Conservation (phyloP, 2,888 invertebrate genomes). For the Dolichomitus sp. region DNA sequence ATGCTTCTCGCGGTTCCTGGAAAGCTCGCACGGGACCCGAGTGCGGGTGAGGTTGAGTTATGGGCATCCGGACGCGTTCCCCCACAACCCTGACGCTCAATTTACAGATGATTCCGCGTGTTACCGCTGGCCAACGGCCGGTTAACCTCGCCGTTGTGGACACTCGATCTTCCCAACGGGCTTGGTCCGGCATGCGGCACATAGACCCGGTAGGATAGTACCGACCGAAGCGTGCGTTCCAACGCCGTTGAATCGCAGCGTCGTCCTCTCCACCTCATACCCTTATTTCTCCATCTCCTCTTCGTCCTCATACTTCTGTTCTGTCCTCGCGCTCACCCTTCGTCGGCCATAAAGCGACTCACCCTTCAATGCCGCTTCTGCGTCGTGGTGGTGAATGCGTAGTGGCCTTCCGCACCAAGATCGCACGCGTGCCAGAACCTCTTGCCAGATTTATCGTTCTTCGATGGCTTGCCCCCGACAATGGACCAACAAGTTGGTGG, state of each 20-base stretch:
- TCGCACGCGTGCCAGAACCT: slow-evolving; percentile 63
- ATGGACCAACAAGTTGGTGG: slow-evolving; percentile 85
- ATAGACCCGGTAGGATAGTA: slow-evolving; percentile 34
- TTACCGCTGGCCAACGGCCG: slow-evolving; percentile 86
- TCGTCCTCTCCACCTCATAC: slow-evolving; percentile 50
- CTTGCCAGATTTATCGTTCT: slow-evolving; percentile 81
- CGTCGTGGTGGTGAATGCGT: slow-evolving; percentile 36
- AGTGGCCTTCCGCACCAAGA: slow-evolving; percentile 51
- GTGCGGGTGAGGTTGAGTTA: slow-evolving; percentile 85
- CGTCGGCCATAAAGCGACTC: slow-evolving; percentile 81
- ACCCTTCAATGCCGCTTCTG: slow-evolving; percentile 69
- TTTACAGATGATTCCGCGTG: slow-evolving; percentile 88
- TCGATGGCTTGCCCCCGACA: slow-evolving; percentile 80
- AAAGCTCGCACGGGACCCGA: slow-evolving; percentile 66
- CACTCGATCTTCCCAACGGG: slow-evolving; percentile 86
- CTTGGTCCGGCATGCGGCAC: slow-evolving; percentile 57
- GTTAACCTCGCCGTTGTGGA: slow-evolving; percentile 84
- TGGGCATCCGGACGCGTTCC: slow-evolving; percentile 84
- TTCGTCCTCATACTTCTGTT: slow-evolving; percentile 49
- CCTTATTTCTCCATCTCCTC: slow-evolving; percentile 56
- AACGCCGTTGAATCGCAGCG: slow-evolving; percentile 76
- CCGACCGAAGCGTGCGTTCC: slow-evolving; percentile 60
- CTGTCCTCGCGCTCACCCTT: slow-evolving; percentile 65
- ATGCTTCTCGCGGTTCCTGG: slow-evolving; percentile 53
- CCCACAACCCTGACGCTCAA: slow-evolving; percentile 87